A percentile compares a stretch with the other conserved stretches of the same genome.
These are phyloP conservation scores for Formica aserva DNA, from an alignment of 2,888 invertebrate species.

Conservation along the genomic window DNA sequence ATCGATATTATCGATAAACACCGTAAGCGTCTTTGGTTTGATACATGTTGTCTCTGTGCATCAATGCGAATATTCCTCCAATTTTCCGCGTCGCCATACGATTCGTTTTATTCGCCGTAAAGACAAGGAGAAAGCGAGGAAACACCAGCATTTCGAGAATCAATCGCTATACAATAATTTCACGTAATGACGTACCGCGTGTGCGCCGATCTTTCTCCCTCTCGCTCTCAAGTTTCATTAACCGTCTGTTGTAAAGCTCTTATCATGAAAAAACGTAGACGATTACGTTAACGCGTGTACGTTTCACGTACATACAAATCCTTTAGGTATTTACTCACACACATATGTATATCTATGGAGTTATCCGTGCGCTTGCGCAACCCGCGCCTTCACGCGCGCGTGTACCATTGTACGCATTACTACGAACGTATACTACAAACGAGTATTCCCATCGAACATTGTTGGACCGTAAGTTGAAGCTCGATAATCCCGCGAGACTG, in stretches of 20 bases:
- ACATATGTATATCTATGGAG: not conserved
- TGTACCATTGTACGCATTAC: conserved; percentile 68
- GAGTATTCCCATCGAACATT: conserved; percentile 70
- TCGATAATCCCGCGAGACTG: conserved; percentile 66
- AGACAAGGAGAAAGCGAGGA: not conserved
- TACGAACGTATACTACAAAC: conserved; percentile 71
- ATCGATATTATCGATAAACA: not conserved
- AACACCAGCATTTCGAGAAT: not conserved
- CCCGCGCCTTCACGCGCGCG: conserved; percentile 60
- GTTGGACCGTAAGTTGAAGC: conserved; percentile 60
- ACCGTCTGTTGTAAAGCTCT: conserved; percentile 11
- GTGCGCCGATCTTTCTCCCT: not conserved
- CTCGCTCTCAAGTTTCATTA: conserved; percentile 22
- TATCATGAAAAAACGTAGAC: conserved; percentile 11
- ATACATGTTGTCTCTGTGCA: not conserved
- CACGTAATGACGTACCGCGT: not conserved
- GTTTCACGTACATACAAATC: not conserved
- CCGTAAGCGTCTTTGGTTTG: not conserved
- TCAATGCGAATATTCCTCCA: not conserved
- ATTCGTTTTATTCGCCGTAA: not conserved
- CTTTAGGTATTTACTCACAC: not conserved
- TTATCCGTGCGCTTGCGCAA: conserved; percentile 61
- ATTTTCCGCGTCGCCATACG: not conserved
- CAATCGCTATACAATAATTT: conserved; percentile 2
- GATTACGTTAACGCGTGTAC: conserved; percentile 32